phyloP scores from a whole-genome alignment of 1,140 invertebrate genomes.

The Drosophila rufa region DNA sequence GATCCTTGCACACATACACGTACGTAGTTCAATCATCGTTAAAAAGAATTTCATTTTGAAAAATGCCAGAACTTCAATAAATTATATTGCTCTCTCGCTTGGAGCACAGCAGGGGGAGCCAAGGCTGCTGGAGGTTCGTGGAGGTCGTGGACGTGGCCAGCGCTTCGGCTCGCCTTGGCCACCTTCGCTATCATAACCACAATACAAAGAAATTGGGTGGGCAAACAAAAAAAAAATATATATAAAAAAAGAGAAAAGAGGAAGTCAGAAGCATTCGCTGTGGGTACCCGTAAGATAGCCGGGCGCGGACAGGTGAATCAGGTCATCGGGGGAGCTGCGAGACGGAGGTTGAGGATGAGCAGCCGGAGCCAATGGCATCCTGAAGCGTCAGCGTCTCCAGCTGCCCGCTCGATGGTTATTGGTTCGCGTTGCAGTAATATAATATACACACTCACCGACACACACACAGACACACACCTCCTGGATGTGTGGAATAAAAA shows the following conservation, averaged over 20 bases:
- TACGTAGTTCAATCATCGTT: constrained; percentile 78
- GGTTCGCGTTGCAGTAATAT: constrained; percentile 83
- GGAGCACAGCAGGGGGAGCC: constrained; percentile 11
- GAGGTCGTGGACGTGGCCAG: constrained; percentile 35
- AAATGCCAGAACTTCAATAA: constrained; percentile 82
- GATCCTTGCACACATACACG: constrained; percentile 35
- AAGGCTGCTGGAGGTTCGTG: not conserved
- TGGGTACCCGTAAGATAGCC: constrained; percentile 47
- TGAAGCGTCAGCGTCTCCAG: constrained; percentile 62
- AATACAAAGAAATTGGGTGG: constrained; percentile 63
- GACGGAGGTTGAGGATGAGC: constrained; percentile 41
- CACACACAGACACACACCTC: constrained; percentile 14
- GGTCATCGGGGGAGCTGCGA: constrained; percentile 47
- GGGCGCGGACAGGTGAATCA: constrained; percentile 72
- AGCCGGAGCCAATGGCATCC: constrained; percentile 75
- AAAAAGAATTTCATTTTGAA: constrained; percentile 83
- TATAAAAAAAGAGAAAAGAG: constrained; percentile 8
- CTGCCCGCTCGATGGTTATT: constrained; percentile 82
- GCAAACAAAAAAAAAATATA: constrained; percentile 19
- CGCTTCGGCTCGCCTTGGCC: constrained; percentile 55
- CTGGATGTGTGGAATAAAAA: constrained; percentile 73
- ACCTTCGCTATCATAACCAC: constrained; percentile 79
- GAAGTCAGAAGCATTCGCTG: constrained; percentile 21
- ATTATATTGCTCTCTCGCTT: constrained; percentile 70
- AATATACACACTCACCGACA: constrained; percentile 61